Conservation (phyloP, 2,888 invertebrate species). For the Uloborus plumipes region DNA sequence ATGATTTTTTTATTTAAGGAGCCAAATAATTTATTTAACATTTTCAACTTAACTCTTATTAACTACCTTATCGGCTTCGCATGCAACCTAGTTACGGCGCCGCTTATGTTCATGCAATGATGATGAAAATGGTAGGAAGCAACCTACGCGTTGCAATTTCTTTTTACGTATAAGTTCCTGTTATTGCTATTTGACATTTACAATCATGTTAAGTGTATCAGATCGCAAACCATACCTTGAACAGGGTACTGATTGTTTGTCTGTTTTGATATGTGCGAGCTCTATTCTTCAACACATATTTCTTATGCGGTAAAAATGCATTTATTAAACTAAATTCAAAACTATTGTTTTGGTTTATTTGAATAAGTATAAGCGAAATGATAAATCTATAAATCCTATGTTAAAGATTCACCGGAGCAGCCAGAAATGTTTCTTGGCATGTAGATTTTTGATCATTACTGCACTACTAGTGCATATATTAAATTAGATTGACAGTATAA, state of each 20-base stretch:
- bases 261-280: slow-evolving; percentile 29
- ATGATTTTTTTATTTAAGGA: too few relatives aligned
- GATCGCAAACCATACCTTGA: slow-evolving; percentile 30
- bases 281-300: slow-evolving; percentile 12
- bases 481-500: too few relatives aligned
- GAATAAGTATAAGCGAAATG: too few relatives aligned
- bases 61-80: neutral
- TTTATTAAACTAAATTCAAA: too few relatives aligned
- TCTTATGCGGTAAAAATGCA: neutral
- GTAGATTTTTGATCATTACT: too few relatives aligned
- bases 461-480: too few relatives aligned
- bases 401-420: too few relatives aligned
- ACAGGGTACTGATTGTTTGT: slow-evolving; percentile 45
- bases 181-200: slow-evolving; percentile 23
- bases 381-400: too few relatives aligned
- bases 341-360: too few relatives aligned
- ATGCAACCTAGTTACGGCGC: slow-evolving; percentile 29
- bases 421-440: too few relatives aligned
- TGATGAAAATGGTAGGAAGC: slow-evolving; percentile 7
- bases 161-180: slow-evolving; percentile 54
- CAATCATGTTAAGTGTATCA: slow-evolving; percentile 29
- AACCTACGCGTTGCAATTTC: slow-evolving; percentile 26
- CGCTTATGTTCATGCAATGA: slow-evolving; percentile 25
- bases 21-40: too few relatives aligned
- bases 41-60: neutral